Percentiles rank a stretch among this genome's conserved stretches.
Evolutionary conservation across 2,797 vertebrate genomes (phyloP).

Genomic region (Limnodromus scolopaceus): DNA sequence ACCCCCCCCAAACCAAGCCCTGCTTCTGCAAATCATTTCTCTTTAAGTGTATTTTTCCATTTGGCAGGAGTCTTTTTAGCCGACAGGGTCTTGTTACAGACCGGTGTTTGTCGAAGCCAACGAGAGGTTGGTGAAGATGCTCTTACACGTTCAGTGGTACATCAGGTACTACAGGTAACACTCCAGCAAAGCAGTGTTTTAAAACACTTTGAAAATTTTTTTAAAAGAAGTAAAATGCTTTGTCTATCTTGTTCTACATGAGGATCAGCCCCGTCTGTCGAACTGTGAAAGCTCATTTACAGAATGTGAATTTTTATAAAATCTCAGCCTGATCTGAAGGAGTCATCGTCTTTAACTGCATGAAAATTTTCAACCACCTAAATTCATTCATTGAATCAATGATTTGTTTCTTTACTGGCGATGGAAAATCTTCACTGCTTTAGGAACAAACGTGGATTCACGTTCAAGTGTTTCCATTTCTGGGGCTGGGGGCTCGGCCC

Average conservation of each 20-base stretch:
- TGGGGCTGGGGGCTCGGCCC: background rate
- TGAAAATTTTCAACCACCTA: conserved; percentile 30
- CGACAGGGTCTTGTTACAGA: background rate
- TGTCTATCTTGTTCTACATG: background rate
- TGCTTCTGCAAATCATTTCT: background rate
- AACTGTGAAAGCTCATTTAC: conserved; percentile 80
- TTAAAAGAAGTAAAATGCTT: background rate
- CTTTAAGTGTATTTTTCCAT: background rate
- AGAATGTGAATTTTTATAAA: conserved; percentile 80
- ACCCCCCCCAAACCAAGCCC: background rate
- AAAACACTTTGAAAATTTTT: background rate
- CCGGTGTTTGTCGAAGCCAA: background rate
- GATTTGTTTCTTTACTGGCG: background rate
- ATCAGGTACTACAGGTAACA: background rate
- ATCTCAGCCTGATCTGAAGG: conserved; percentile 71
- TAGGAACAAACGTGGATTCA: background rate
- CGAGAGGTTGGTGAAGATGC: background rate
- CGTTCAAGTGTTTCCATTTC: conserved; percentile 36
- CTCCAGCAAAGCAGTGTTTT: conserved; percentile 8
- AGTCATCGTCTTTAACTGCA: conserved; percentile 41
- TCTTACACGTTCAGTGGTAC: background rate
- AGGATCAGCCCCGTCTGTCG: conserved; percentile 44
- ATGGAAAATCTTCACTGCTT: background rate
- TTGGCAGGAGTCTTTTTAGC: background rate
- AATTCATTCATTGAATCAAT: conserved; percentile 47